Evolutionary conservation across 2,888 invertebrate genomes (phyloP), one percentile per base, ranked within the genome.

Genomic region (Lasioglossum zephyrum): DNA sequence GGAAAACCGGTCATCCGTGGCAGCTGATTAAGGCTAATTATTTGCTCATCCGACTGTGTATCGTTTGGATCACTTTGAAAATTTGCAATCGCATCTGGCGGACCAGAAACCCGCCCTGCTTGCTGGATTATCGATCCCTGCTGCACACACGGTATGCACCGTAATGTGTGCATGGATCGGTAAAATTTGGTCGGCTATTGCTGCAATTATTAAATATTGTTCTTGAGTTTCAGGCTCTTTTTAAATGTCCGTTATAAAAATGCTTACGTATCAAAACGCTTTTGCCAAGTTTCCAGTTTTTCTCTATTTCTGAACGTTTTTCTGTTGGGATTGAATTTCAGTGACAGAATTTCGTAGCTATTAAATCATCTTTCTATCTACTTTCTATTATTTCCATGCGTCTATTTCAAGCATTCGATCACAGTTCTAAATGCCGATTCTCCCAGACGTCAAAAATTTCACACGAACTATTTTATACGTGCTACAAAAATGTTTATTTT

Each of bases 61-160:
- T 78, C 81, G 74, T 82, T 69, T 76, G 82, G 69, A 75, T 78
- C 79, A 73, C 81, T 87, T 89, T 89, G 79, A 82, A 77, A 82
- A 76, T 73, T 75, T 73, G 79, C 72, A 47, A 69, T 44, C 76
- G 69, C 73, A 70, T 87, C 82, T 73, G 72, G 70, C 79, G 86
- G 76, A 75, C 73, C 83, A 79, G 79, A 88, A 84, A 76, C 73
- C 73, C 72, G 57, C 75, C 73, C 78, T 76, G 79, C 44, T 76
- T 76, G 79, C 39, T 66, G 88, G 66, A 79, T 73, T 83, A 88
- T 88, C 86, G 88, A 88, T 86, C 86, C 57, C 22, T 75, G 73
- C 49, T 75, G 72, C 79, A 79, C 77, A 79, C 77, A 77, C 41
- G 84, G 75, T 72, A 60, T 49, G 41, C 73, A 16, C 36, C 36